phyloP scores from a whole-genome alignment of 2,113 vertebrate genomes.

The Entosphenus tridentatus region DNA sequence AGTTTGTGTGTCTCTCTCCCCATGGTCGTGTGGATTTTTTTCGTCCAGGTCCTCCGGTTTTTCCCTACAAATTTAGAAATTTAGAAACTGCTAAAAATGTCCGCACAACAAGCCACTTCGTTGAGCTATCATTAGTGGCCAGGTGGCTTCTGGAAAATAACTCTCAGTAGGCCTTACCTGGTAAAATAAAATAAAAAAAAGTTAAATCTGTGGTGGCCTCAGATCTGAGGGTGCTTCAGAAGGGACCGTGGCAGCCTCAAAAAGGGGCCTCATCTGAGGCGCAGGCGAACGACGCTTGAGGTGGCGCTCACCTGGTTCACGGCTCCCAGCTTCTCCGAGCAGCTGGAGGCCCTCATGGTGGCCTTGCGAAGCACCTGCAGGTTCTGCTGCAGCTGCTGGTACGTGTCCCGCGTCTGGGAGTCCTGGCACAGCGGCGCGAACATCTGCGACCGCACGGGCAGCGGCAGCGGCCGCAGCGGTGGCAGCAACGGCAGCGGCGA shows the following conservation, averaged over 20 bases:
- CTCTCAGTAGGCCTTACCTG: neutral
- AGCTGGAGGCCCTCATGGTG: constrained; percentile 58
- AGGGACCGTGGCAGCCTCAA: neutral
- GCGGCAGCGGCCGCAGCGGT: no score
- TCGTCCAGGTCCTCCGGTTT: no score
- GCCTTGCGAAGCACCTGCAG: constrained; percentile 49
- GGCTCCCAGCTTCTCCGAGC: constrained; percentile 72
- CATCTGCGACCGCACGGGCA: constrained; percentile 25
- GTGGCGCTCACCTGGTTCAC: constrained; percentile 50
- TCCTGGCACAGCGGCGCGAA: constrained; percentile 59
- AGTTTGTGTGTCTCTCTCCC: no score
- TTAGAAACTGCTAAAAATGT: no score
- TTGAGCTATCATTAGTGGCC: no score
- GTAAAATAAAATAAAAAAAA: neutral
- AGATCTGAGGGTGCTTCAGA: neutral
- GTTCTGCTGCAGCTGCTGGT: constrained; percentile 63
- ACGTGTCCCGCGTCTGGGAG: constrained; percentile 65
- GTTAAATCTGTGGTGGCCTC: neutral
- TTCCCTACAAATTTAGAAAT: no score
- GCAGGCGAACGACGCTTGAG: no score
- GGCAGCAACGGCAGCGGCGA: no score
- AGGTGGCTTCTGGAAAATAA: accelerated
- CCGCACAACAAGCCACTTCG: no score
- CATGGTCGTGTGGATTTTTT: no score
- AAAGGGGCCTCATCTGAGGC: neutral